Evolutionary conservation across 2,888 invertebrate species (phyloP).

Genomic region (Troides helena): DNA sequence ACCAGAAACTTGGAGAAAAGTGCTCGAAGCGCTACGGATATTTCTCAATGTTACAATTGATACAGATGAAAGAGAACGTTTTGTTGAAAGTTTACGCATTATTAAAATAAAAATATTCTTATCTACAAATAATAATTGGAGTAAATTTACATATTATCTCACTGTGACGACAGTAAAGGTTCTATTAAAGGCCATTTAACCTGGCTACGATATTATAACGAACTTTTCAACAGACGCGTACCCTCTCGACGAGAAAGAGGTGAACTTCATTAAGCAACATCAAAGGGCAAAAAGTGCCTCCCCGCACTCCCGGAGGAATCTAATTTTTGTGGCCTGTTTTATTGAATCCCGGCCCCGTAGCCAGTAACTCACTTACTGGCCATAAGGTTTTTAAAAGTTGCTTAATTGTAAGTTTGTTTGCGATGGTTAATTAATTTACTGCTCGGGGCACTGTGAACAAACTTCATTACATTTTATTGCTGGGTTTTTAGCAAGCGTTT

Average conservation of each 20-base stretch:
- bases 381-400: constrained; percentile 59
- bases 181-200: neutral
- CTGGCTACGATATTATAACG: neutral
- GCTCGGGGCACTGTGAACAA: constrained; percentile 5
- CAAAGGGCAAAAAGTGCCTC: constrained; percentile 59
- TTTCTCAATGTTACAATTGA: neutral
- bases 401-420: constrained; percentile 42
- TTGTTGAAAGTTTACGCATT: neutral
- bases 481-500: neutral
- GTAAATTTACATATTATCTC: neutral
- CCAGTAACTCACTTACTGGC: constrained; percentile 48
- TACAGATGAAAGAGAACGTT: neutral
- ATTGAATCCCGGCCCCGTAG: constrained; percentile 44
- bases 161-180: neutral
- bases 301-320: constrained; percentile 50
- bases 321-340: constrained; percentile 67
- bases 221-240: constrained; percentile 14
- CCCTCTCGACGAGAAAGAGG: constrained; percentile 43
- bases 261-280: constrained; percentile 58
- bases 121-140: neutral
- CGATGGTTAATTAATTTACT: constrained; percentile 46
- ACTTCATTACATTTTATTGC: constrained; percentile 9
- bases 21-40: neutral
- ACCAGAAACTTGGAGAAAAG: constrained; percentile 3
- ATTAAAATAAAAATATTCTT: neutral